Evolutionary conservation across 2,797 vertebrate genomes (phyloP).

Genomic region (Dendrocincla fuliginosa): DNA sequence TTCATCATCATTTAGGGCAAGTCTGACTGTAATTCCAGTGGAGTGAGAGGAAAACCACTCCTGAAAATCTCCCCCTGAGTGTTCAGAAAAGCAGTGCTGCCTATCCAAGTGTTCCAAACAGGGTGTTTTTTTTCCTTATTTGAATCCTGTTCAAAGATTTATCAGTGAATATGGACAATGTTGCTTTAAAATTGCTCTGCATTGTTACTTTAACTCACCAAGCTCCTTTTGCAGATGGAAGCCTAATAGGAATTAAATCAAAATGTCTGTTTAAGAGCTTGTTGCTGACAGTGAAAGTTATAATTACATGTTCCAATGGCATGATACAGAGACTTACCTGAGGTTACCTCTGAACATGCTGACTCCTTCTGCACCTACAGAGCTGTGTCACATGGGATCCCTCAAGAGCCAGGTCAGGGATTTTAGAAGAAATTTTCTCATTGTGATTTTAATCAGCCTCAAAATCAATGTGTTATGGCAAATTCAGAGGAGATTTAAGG

Average conservation of each 20-base stretch:
- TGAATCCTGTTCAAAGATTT: not conserved
- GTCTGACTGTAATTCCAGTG: not conserved
- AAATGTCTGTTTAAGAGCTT: not conserved
- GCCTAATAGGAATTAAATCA: not conserved
- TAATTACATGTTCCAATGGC: not conserved
- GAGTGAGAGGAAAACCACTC: not conserved
- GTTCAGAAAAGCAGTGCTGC: not conserved
- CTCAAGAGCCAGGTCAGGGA: not conserved
- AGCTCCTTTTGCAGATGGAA: not conserved
- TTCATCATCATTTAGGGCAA: not conserved
- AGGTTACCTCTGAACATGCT: not conserved
- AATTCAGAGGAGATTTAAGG: not conserved
- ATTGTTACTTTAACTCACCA: not conserved
- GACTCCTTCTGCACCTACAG: not conserved
- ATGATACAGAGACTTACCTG: not conserved
- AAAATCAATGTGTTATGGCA: not conserved
- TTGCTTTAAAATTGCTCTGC: not conserved
- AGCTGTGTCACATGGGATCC: not conserved
- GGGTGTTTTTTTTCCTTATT: rapidly evolving
- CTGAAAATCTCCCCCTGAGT: not conserved
- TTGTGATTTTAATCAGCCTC: not conserved
- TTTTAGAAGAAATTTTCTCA: not conserved
- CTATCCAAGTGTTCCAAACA: not conserved
- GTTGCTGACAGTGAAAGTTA: not conserved
- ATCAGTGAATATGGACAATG: not conserved